These are phyloP conservation scores for Pedionomus torquatus DNA, from an alignment of 2,113 vertebrate species.

Conservation along the genomic window DNA sequence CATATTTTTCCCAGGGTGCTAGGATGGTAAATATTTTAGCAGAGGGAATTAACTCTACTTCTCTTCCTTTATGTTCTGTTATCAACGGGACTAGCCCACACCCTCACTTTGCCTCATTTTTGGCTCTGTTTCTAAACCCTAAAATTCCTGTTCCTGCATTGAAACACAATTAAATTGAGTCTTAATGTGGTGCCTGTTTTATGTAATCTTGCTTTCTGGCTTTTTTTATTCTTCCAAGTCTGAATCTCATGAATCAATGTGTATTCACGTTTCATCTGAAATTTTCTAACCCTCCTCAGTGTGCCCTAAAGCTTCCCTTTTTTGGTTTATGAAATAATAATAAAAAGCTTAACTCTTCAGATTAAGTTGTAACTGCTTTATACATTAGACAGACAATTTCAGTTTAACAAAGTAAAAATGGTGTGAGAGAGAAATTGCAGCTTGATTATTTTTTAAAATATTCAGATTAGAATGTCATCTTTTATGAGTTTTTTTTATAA, in stretches of 20 bases:
- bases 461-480: constrained; percentile 71
- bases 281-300: constrained; percentile 42
- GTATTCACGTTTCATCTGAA: constrained; percentile 49
- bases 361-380: constrained; percentile 52
- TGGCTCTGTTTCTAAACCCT: constrained; percentile 65
- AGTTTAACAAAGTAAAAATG: constrained; percentile 47
- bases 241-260: constrained; percentile 67
- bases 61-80: constrained; percentile 57
- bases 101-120: constrained; percentile 68
- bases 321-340: constrained; percentile 61
- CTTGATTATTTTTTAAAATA: constrained; percentile 51
- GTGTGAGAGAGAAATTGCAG: constrained; percentile 69
- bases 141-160: constrained; percentile 68
- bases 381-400: constrained; percentile 40
- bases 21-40: constrained; percentile 66
- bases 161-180: constrained; percentile 64
- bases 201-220: constrained; percentile 63
- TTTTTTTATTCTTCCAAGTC: constrained; percentile 58
- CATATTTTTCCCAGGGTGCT: constrained; percentile 62
- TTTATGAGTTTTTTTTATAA: constrained; percentile 56
- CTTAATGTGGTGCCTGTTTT: constrained; percentile 68
- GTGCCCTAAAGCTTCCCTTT: constrained; percentile 46
- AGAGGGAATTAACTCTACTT: constrained; percentile 54
- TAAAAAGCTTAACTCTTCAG: constrained; percentile 45
- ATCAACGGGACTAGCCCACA: constrained; percentile 39